These are phyloP conservation scores for Vandiemenella viatica DNA, from an alignment of 2,888 invertebrate genomes.

Conservation along the genomic window DNA sequence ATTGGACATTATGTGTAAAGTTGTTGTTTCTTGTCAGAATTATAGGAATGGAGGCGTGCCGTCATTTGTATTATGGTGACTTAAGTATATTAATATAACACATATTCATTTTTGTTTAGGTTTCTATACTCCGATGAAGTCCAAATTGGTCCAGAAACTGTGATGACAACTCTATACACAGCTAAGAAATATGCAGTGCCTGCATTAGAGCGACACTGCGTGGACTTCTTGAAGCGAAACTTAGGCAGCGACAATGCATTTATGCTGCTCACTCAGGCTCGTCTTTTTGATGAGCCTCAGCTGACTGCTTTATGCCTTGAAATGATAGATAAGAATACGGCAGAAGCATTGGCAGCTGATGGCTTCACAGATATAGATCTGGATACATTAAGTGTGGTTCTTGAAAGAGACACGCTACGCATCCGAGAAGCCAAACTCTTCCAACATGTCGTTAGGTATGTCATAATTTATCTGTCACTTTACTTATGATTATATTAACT, in stretches of 20 bases:
- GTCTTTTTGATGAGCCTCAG: slow-evolving; percentile 69
- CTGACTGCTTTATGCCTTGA: slow-evolving; percentile 66
- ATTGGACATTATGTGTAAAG: too few species aligned
- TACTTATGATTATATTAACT: too few species aligned
- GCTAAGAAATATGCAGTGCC: slow-evolving; percentile 80
- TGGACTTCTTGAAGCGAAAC: slow-evolving; percentile 58
- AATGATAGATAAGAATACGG: slow-evolving; percentile 69
- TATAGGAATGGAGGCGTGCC: too few species aligned
- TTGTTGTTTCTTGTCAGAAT: too few species aligned
- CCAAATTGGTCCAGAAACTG: slow-evolving; percentile 67
- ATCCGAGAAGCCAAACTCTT: slow-evolving; percentile 67
- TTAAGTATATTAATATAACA: too few species aligned
- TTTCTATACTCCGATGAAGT: slow-evolving; percentile 71
- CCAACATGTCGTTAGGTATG: slow-evolving; percentile 45
- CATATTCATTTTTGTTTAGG: slow-evolving; percentile 20
- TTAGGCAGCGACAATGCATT: slow-evolving; percentile 72
- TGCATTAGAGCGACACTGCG: slow-evolving; percentile 66
- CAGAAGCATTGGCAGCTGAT: slow-evolving; percentile 63
- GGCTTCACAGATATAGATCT: slow-evolving; percentile 70
- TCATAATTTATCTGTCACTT: too few species aligned
- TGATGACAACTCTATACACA: slow-evolving; percentile 73
- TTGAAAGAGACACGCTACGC: slow-evolving; percentile 62
- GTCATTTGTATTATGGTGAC: too few species aligned
- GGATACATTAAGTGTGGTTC: slow-evolving; percentile 58
- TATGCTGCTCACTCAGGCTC: slow-evolving; percentile 57